phyloP scores from a whole-genome alignment of 2,888 invertebrate species.

The Agriopis aurantiaria region DNA sequence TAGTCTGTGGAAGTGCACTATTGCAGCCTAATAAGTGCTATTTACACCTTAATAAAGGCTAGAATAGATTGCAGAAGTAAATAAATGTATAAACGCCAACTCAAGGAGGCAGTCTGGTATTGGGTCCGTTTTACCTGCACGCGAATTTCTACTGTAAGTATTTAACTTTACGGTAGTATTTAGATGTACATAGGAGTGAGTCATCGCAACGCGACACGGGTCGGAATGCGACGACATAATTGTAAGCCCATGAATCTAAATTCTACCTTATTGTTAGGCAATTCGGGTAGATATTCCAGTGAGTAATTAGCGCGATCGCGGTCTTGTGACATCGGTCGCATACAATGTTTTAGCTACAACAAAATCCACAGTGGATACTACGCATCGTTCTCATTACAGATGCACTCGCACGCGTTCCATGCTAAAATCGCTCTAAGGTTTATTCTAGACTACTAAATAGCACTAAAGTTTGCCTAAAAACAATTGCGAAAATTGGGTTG shows the following conservation, averaged over 20 bases:
- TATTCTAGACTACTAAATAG: no score
- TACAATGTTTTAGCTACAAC: background rate
- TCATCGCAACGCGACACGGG: no score
- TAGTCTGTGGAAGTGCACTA: conserved; percentile 26
- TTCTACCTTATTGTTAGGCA: background rate
- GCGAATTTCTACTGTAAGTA: background rate
- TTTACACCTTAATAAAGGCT: conserved; percentile 20
- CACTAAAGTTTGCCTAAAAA: no score
- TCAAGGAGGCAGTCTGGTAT: background rate
- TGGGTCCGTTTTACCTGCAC: background rate
- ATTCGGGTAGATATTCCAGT: background rate
- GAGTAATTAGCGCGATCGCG: background rate
- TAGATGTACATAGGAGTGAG: background rate
- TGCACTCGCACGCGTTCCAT: no score
- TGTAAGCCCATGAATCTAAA: background rate
- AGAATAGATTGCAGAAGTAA: conserved; percentile 18
- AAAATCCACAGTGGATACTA: background rate
- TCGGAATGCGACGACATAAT: no score
- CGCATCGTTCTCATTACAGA: no score
- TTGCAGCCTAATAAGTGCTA: conserved; percentile 33
- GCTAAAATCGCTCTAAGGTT: no score
- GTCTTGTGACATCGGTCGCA: no score
- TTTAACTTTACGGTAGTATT: background rate
- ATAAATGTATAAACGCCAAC: background rate
- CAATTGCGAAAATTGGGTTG: no score